Percentiles rank a stretch among this genome's conserved stretches.
Evolutionary conservation across 2,797 vertebrate genomes (phyloP).

Genomic region (Epinephelus coioides): DNA sequence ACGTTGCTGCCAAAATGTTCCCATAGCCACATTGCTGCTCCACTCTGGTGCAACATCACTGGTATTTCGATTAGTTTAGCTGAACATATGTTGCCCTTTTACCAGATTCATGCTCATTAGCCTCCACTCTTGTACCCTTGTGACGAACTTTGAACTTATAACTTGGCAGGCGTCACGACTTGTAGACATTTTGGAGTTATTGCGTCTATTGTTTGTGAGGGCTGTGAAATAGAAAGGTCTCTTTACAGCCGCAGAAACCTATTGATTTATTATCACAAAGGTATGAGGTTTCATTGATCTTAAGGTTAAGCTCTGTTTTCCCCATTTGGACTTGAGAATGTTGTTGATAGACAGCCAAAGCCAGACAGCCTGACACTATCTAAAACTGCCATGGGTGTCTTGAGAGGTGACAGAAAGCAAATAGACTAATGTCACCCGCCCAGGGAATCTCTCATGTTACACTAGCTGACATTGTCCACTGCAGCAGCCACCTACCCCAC

Average conservation of each 20-base stretch:
- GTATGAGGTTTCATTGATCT: slow-evolving; percentile 53
- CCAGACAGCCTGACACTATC: slow-evolving; percentile 70
- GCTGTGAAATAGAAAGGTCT: slow-evolving; percentile 10
- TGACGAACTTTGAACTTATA: slow-evolving; percentile 5
- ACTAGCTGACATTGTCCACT: slow-evolving; percentile 61
- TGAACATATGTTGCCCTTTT: slow-evolving; percentile 53
- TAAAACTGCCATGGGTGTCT: slow-evolving; percentile 56
- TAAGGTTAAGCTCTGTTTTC: slow-evolving; percentile 57
- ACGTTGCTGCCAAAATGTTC: slow-evolving; percentile 50
- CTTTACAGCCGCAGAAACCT: slow-evolving; percentile 5
- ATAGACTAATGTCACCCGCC: slow-evolving; percentile 64
- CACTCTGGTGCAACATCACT: slow-evolving; percentile 40
- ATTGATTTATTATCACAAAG: slow-evolving; percentile 48
- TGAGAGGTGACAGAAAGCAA: slow-evolving; percentile 75
- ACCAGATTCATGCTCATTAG: slow-evolving; percentile 21
- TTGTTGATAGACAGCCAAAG: slow-evolving; percentile 64
- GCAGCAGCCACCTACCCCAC: slow-evolving; percentile 57
- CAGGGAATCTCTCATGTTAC: slow-evolving; percentile 58
- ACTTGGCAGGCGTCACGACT: not conserved
- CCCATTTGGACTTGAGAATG: slow-evolving; percentile 45
- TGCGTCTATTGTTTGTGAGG: slow-evolving; percentile 12
- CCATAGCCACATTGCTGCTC: slow-evolving; percentile 29
- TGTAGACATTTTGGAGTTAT: slow-evolving; percentile 1
- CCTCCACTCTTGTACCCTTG: not conserved
- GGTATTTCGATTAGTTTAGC: slow-evolving; percentile 49